Evolutionary conservation across 2,888 invertebrate species (phyloP), one percentile per base, ranked within the genome.

Genomic region (Noctuana brunneofusca): DNA sequence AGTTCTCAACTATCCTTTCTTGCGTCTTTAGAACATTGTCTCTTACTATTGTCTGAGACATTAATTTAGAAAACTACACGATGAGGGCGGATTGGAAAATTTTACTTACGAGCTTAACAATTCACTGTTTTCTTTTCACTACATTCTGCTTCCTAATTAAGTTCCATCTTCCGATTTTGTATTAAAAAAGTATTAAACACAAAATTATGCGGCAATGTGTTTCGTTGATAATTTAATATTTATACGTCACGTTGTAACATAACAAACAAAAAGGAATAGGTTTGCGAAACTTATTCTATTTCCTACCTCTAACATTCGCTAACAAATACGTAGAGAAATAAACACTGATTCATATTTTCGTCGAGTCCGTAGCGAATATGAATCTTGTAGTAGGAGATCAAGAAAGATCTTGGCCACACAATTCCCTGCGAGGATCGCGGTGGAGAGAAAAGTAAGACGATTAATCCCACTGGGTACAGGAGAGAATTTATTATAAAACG

Each of bases 401-500:
- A 57, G 50, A 56, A 52, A 79, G 76, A 80, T 83, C 79, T 79
- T 84, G 78, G 83, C 83, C 86, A 82, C 84, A 87, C 85, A 86
- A 88, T 87, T 86, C 87, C 85, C 87, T 79, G 76, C 75, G 83
- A 81, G 88, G 87, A 87, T 90, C 86, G 88, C 78, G 78, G 79
- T 71, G 70, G 79, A 80, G 86, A 87, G 86, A 87, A 88, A 89
- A 89, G 87, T 87, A 88, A 88, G 89, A 84, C 88, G 88, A 89
- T 89, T 90, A 89, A 90, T 90, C 87, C 89, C 87, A 78, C 78
- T 78, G 84, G 84, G 81, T 81, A 81, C 80, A 79, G 72, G 75
- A 70, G 83, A 84, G 83, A 88, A 88, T 88, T 87, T 89, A 89
- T 89, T 87, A 89, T 88, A 88, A 89, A 89, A 84, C 78, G 82